Percentiles rank a stretch among this genome's conserved stretches.
Evolutionary conservation across 2,888 invertebrate genomes (phyloP).

Genomic region (Polylopha cassiicola): DNA sequence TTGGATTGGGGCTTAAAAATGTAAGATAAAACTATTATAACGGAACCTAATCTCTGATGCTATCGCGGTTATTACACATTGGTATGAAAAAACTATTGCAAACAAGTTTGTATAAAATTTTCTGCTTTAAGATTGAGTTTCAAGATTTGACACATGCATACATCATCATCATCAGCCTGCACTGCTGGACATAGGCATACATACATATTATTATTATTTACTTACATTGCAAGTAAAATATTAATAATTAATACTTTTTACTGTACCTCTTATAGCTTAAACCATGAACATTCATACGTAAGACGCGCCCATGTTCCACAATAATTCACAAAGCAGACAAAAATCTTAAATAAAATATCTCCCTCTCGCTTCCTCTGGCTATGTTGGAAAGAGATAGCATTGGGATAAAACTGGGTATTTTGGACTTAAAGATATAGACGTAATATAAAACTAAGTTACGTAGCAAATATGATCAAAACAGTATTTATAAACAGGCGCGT

Average conservation of each 20-base stretch:
- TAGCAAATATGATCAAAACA: not conserved
- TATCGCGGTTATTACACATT: too few species aligned
- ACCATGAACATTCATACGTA: constrained; percentile 8
- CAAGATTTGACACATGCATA: too few species aligned
- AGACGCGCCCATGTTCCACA: constrained; percentile 7
- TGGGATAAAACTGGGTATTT: constrained; percentile 13
- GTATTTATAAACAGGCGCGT: not conserved
- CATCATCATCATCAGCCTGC: too few species aligned
- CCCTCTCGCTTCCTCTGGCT: constrained; percentile 3
- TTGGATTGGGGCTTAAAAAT: too few species aligned
- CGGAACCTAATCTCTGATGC: too few species aligned
- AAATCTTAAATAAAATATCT: constrained; percentile 13
- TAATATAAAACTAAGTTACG: constrained; percentile 9
- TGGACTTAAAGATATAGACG: constrained; percentile 11
- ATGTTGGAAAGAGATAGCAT: constrained; percentile 12
- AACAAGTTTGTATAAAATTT: too few species aligned
- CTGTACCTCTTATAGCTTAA: not conserved
- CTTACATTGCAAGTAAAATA: too few species aligned
- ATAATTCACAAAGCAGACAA: constrained; percentile 14
- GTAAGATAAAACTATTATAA: too few species aligned
- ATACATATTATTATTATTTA: too few species aligned
- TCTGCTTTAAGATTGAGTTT: too few species aligned
- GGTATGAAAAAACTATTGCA: too few species aligned
- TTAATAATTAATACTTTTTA: not conserved
- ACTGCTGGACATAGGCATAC: too few species aligned